Conservation (phyloP, 2,797 vertebrate genomes). For the Pristis pectinata region DNA sequence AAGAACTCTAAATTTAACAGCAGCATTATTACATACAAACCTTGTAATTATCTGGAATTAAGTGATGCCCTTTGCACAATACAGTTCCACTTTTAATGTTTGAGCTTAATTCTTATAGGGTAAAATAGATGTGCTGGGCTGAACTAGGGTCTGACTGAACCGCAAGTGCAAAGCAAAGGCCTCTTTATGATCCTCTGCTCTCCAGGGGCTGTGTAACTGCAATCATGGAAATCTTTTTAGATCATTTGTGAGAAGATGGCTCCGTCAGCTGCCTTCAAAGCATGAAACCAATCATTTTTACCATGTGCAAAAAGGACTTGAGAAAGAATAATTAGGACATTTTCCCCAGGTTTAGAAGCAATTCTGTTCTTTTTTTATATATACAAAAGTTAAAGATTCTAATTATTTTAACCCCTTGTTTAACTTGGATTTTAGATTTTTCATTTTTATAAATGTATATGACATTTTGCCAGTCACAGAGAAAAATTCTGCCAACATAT, state of each 20-base stretch:
- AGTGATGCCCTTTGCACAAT: neutral
- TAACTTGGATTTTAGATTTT: neutral
- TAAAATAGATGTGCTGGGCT: neutral
- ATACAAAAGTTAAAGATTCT: neutral
- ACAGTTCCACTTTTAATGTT: neutral
- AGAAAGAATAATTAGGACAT: constrained; percentile 9
- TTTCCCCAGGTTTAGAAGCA: neutral
- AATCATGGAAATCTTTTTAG: constrained; percentile 55
- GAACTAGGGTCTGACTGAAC: neutral
- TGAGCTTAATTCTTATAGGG: neutral
- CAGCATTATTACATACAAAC: constrained; percentile 1
- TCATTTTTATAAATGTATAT: neutral
- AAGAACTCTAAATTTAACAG: constrained; percentile 22
- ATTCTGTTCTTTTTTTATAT: neutral
- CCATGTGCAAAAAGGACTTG: neutral
- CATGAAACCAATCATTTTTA: constrained; percentile 40
- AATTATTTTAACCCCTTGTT: neutral
- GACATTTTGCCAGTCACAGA: neutral
- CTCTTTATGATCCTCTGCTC: constrained; percentile 53
- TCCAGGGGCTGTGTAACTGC: constrained; percentile 51
- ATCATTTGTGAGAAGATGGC: constrained; percentile 46
- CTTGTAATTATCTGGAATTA: constrained; percentile 31
- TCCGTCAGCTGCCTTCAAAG: constrained; percentile 49
- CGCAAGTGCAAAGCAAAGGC: constrained; percentile 26
- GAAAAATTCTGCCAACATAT: neutral